phyloP scores from a whole-genome alignment of 1,140 invertebrate genomes.

The Paralvinella palmiformis region DNA sequence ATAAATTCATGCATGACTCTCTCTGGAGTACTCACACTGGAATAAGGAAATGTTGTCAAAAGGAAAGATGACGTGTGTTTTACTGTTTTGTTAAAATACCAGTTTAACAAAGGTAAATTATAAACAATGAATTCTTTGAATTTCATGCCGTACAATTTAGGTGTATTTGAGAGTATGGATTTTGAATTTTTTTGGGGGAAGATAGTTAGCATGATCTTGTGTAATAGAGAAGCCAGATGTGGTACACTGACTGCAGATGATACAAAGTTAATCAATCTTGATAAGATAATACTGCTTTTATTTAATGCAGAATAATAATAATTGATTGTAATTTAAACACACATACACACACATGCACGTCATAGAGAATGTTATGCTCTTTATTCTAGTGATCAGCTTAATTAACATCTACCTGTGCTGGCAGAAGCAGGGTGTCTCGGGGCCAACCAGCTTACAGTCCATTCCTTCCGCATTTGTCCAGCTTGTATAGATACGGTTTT shows the following conservation, averaged over 20 bases:
- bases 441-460: constrained; percentile 51
- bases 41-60: too few species aligned
- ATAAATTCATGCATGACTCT: too few species aligned
- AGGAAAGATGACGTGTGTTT: too few species aligned
- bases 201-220: too few species aligned
- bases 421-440: constrained; percentile 51
- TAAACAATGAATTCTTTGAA: too few species aligned
- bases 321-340: background rate
- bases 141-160: too few species aligned
- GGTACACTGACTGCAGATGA: background rate
- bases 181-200: too few species aligned
- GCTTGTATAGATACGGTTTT: constrained; percentile 46
- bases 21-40: too few species aligned
- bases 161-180: too few species aligned
- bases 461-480: constrained; percentile 45
- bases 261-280: background rate
- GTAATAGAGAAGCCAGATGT: background rate
- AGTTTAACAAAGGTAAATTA: too few species aligned
- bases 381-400: background rate
- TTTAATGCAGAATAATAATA: background rate
- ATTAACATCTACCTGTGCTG: constrained; percentile 40
- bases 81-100: too few species aligned
- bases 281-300: background rate
- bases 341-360: background rate
- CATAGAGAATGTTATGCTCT: constrained; percentile 1